Percentiles rank a stretch among this genome's conserved stretches.
Conservation (phyloP, 1,140 invertebrate species). For the Scaptomyza hsui region DNA sequence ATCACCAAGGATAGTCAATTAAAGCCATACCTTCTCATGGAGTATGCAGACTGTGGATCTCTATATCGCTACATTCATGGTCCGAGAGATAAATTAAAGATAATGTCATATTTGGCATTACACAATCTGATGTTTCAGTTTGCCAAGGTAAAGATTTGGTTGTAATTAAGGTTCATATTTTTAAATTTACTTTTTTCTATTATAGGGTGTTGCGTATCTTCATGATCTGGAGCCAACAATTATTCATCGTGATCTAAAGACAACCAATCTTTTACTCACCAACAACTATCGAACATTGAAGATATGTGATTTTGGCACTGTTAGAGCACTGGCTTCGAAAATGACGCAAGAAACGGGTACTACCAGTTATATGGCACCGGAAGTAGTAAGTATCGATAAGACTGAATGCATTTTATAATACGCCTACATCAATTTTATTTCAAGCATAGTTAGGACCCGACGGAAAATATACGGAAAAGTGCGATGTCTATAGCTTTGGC, state of each 20-base stretch:
- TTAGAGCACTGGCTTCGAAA: slow-evolving; percentile 2
- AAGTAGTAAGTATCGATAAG: too few species aligned
- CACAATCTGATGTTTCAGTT: slow-evolving; percentile 15
- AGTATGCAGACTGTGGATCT: slow-evolving; percentile 8
- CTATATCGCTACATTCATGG: neutral
- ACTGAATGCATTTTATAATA: too few species aligned
- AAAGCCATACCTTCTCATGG: neutral
- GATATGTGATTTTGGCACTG: slow-evolving; percentile 44
- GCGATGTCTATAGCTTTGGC: slow-evolving; percentile 53
- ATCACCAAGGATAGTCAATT: too few species aligned
- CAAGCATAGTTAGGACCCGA: neutral
- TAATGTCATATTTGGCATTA: neutral
- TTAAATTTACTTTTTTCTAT: neutral
- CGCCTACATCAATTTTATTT: neutral
- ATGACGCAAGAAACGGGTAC: slow-evolving; percentile 13
- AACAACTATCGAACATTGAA: slow-evolving; percentile 13
- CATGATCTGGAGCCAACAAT: slow-evolving; percentile 24
- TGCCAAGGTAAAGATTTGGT: neutral
- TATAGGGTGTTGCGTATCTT: slow-evolving; percentile 32
- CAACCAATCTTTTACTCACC: slow-evolving; percentile 31
- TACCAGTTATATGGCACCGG: slow-evolving; percentile 19
- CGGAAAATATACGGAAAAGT: slow-evolving; percentile 19
- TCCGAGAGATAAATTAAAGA: too few species aligned
- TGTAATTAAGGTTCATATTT: neutral
- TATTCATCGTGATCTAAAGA: slow-evolving; percentile 48